Conservation (phyloP, 2,888 invertebrate species). For the Eretmocerus hayati region DNA sequence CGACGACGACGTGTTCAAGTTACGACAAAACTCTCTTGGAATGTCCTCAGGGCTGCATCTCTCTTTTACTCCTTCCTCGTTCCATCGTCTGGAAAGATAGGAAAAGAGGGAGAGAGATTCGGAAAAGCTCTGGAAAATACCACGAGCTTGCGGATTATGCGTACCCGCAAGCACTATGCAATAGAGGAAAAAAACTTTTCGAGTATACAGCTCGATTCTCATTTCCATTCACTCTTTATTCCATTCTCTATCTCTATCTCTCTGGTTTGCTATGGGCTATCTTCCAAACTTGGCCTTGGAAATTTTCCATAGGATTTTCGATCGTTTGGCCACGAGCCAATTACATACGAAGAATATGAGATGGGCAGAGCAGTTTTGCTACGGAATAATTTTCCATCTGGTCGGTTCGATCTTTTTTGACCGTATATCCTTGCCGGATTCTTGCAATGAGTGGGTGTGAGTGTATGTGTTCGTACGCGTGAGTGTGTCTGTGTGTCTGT, state of each 20-base stretch:
- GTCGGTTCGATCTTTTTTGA: constrained; percentile 13
- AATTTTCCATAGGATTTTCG: constrained; percentile 14
- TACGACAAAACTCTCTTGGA: constrained; percentile 2
- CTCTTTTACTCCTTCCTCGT: constrained; percentile 1
- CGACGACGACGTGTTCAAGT: constrained; percentile 12
- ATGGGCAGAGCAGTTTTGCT: neutral
- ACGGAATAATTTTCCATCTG: constrained; percentile 18
- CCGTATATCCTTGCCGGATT: too few relatives aligned
- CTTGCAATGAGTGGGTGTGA: too few relatives aligned
- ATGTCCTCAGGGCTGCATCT: constrained; percentile 10
- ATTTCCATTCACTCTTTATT: constrained; percentile 3
- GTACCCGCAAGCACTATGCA: too few relatives aligned
- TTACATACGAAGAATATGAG: constrained; percentile 16
- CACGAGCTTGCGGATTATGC: constrained; percentile 20
- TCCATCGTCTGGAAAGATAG: neutral
- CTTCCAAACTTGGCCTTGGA: constrained; percentile 11
- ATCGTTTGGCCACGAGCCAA: constrained; percentile 22
- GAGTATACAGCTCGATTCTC: constrained; percentile 5
- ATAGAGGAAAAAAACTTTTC: constrained; percentile 18
- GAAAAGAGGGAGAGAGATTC: neutral
- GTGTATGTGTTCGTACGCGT: too few relatives aligned
- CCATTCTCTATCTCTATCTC: constrained; percentile 12
- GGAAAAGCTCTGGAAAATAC: constrained; percentile 15
- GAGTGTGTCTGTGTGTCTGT: too few relatives aligned
- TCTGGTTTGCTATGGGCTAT: constrained; percentile 11